Evolutionary conservation across 2,888 invertebrate genomes (phyloP), one percentile per base, ranked within the genome.

Genomic region (Melieria omissa): DNA sequence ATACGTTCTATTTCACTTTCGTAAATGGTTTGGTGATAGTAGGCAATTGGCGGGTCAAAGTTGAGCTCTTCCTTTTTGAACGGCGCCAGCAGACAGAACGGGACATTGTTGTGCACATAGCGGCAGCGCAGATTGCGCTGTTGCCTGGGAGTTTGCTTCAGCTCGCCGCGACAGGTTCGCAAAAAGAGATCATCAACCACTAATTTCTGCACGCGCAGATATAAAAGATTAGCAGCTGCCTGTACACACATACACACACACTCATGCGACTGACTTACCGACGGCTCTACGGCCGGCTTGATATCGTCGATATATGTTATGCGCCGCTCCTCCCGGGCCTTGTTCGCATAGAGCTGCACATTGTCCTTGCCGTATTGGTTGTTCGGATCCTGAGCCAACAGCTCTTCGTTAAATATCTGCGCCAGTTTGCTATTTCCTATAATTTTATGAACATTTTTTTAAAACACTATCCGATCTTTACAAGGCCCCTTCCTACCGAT

Each of bases 91-190:
- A 70, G 58, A 46, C 77, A 75, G 45, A 70, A 78, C 1, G 78
- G 75, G 47, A 82, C 78, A 55, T 81, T 77, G 8, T 80, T 82
- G 61, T 78, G 76, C 1, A 78, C 76, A 68, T 84, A 84, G 62
- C 79, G 80, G 75, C 88, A 88, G 9, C 79, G 80, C 8, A 84
- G 77, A 4, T 76, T 63, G 0, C 79, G 76, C 66, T 83, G 81
- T 68, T 87, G 81, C 70, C 80, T 82, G 65, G 78, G 81, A 54
- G 85, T 86, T 80, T 88, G 89, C 75, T 80, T 88, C 82, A 85
- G 79, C 75, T 89, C 89, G 7, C 89, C 89, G 4, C 89, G 87
- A 76, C 90, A 90, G 3, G 79, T 77, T 4, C 72, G 69, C 5
- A 72, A 73, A 60, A 77, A 80, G 0, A 80, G 71, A 1, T 70